These are phyloP conservation scores for Phycodurus eques DNA, from an alignment of 2,113 vertebrate species.

Conservation along the genomic window DNA sequence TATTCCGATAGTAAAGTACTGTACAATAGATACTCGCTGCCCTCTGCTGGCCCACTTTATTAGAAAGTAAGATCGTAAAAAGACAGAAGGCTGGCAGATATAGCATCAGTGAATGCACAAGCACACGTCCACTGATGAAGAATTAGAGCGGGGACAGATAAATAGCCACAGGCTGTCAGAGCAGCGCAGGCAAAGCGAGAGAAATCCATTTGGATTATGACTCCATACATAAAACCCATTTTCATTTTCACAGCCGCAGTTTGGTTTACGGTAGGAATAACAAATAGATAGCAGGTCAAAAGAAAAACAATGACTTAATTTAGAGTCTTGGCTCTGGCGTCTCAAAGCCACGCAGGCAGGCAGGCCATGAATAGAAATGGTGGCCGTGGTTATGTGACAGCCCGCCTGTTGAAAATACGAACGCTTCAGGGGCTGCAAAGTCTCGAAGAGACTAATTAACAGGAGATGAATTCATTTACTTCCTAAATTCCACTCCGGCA, in stretches of 20 bases:
- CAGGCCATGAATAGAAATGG: slow-evolving; percentile 19
- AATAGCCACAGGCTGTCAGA: slow-evolving; percentile 55
- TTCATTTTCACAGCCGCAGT: slow-evolving; percentile 67
- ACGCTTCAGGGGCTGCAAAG: slow-evolving; percentile 12
- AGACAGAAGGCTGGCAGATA: slow-evolving; percentile 1
- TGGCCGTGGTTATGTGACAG: slow-evolving; percentile 10
- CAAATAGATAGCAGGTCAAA: slow-evolving; percentile 67
- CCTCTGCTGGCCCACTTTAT: not conserved
- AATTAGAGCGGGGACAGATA: slow-evolving; percentile 73
- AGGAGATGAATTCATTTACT: not conserved
- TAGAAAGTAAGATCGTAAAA: not conserved
- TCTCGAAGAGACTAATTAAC: not conserved
- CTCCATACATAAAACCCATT: slow-evolving; percentile 76
- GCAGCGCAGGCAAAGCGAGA: slow-evolving; percentile 25
- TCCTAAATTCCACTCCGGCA: not conserved
- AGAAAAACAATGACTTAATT: slow-evolving; percentile 55
- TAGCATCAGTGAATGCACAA: slow-evolving; percentile 48
- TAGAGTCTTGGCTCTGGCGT: slow-evolving; percentile 31
- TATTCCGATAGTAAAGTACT: no score
- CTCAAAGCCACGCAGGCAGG: slow-evolving; percentile 28
- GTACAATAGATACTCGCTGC: not conserved
- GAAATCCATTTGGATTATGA: slow-evolving; percentile 78
- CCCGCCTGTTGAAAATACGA: slow-evolving; percentile 8
- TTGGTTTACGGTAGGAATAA: slow-evolving; percentile 72
- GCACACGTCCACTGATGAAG: slow-evolving; percentile 71